Conservation (phyloP, 2,888 invertebrate species). For the Oxycera nigricornis region DNA sequence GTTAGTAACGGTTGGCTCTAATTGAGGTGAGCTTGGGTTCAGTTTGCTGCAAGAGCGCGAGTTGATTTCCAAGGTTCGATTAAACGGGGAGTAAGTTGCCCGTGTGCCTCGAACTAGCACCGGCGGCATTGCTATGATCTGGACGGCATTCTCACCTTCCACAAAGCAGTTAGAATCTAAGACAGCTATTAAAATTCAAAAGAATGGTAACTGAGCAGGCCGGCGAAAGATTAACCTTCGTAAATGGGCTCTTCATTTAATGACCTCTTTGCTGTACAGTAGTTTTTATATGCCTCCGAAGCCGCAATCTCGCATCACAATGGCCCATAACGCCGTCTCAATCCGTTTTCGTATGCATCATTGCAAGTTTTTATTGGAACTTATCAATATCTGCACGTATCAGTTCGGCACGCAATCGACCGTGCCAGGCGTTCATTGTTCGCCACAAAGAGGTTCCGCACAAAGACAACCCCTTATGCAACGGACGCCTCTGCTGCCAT, state of each 20-base stretch:
- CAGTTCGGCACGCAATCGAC: background rate
- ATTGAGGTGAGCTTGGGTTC: background rate
- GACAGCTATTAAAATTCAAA: background rate
- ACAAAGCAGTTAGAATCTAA: background rate
- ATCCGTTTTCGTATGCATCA: too few species aligned
- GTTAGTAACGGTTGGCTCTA: conserved; percentile 9
- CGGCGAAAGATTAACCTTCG: too few species aligned
- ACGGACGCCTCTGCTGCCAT: background rate
- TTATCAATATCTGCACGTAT: background rate
- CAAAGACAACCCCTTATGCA: background rate
- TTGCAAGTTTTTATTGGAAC: too few species aligned
- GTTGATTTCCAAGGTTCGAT: too few species aligned
- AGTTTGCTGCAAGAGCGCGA: too few species aligned
- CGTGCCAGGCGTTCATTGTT: background rate
- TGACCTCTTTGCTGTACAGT: too few species aligned
- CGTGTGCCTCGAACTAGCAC: too few species aligned
- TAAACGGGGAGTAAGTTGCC: too few species aligned
- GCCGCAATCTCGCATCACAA: too few species aligned
- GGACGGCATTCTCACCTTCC: background rate
- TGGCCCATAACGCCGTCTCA: too few species aligned
- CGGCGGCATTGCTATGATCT: background rate
- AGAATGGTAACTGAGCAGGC: too few species aligned
- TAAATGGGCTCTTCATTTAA: too few species aligned
- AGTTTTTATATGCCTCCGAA: background rate
- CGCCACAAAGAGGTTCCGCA: background rate